Percentiles rank a stretch among this genome's conserved stretches.
Evolutionary conservation across 2,113 vertebrate species (phyloP).

Genomic region (Ammodytes dubius): DNA sequence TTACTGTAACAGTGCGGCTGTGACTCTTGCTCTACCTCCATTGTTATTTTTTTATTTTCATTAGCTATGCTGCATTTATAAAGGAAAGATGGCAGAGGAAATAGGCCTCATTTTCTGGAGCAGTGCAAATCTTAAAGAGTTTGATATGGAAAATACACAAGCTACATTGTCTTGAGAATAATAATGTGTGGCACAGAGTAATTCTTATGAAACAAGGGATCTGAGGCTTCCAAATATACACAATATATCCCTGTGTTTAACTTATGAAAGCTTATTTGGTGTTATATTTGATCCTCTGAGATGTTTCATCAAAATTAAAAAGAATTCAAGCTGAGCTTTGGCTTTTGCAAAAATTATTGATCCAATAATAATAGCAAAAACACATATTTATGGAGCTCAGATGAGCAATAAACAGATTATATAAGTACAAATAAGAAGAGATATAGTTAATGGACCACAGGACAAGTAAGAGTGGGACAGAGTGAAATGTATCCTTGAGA

Average conservation of each 20-base stretch:
- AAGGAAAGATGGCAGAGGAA: constrained; percentile 33
- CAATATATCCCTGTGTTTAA: neutral
- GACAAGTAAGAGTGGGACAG: neutral
- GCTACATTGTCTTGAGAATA: constrained; percentile 31
- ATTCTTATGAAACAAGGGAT: constrained; percentile 39
- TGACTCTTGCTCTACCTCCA: neutral
- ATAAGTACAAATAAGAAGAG: neutral
- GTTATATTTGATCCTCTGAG: neutral
- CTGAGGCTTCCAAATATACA: neutral
- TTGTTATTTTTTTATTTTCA: neutral
- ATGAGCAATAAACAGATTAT: neutral
- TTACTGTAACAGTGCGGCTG: neutral
- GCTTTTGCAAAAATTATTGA: neutral
- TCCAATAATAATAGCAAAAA: neutral
- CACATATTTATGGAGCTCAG: neutral
- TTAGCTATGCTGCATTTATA: constrained; percentile 8
- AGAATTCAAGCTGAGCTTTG: too few species aligned
- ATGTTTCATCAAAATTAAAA: too few species aligned
- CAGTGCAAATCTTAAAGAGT: neutral
- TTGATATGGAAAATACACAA: constrained; percentile 54
- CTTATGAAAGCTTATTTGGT: too few species aligned
- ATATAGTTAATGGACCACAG: neutral
- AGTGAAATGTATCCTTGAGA: neutral
- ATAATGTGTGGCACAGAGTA: constrained; percentile 20
- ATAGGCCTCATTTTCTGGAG: constrained; percentile 13